These are phyloP conservation scores for Apaloderma vittatum DNA, from an alignment of 2,113 vertebrate genomes.

Conservation along the genomic window DNA sequence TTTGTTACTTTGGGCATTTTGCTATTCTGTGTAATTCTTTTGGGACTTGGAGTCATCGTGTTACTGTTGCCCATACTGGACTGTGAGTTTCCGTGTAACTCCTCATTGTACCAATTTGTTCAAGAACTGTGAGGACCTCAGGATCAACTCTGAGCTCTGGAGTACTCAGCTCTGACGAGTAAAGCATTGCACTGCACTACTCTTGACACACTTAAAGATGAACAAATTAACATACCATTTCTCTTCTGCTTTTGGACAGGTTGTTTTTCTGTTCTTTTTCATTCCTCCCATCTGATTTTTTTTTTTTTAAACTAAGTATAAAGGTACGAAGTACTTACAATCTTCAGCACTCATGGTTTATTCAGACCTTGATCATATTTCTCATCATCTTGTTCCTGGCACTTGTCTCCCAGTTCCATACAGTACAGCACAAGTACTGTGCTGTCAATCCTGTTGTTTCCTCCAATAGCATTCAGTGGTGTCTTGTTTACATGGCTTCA, in stretches of 20 bases:
- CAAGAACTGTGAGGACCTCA: neutral
- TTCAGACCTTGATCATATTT: neutral
- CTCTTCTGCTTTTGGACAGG: neutral
- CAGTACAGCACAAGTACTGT: neutral
- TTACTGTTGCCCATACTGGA: neutral
- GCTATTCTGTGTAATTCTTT: neutral
- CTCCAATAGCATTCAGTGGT: neutral
- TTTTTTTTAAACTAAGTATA: neutral
- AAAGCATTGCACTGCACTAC: neutral
- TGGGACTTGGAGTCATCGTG: neutral
- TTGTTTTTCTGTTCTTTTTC: neutral
- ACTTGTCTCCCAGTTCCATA: neutral
- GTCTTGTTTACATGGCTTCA: neutral
- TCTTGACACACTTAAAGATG: neutral
- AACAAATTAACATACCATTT: fast-evolving
- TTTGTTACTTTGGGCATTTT: neutral
- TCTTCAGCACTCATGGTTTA: neutral
- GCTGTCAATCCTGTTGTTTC: neutral
- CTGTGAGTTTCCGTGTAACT: neutral
- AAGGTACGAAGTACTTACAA: neutral
- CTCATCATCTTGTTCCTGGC: neutral
- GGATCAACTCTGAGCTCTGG: neutral
- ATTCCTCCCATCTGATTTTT: neutral
- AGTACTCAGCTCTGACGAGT: neutral
- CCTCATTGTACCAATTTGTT: neutral